phyloP scores from a whole-genome alignment of 2,113 vertebrate species.

The Acrocephalus arundinaceus region DNA sequence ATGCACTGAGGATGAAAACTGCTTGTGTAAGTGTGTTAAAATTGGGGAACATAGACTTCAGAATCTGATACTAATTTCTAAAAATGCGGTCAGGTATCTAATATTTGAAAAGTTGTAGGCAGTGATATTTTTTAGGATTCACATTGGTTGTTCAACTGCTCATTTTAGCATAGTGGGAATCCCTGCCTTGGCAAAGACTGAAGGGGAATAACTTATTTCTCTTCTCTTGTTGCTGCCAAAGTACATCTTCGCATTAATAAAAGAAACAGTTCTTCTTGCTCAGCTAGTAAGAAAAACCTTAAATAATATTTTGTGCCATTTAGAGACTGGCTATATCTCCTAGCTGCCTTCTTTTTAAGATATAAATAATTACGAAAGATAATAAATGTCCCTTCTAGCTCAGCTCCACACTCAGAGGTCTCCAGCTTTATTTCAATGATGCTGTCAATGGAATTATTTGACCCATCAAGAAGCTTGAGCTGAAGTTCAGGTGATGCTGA shows the following conservation, averaged over 20 bases:
- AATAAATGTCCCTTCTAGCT: background rate
- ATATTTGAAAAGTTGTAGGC: background rate
- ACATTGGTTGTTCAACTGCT: background rate
- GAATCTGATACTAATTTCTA: background rate
- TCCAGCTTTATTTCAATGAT: background rate
- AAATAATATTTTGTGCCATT: background rate
- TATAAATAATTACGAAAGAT: background rate
- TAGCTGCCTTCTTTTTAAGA: background rate
- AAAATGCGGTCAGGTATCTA: background rate
- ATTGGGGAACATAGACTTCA: background rate
- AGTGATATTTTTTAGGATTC: background rate
- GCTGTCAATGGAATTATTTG: background rate
- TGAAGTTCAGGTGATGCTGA: background rate
- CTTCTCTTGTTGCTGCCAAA: background rate
- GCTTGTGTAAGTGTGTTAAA: background rate
- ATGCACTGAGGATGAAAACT: background rate
- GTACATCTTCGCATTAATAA: background rate
- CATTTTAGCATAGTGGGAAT: background rate
- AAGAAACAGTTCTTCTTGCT: background rate
- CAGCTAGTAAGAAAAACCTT: background rate
- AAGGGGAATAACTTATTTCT: background rate
- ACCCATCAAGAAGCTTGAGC: background rate
- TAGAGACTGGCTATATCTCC: background rate
- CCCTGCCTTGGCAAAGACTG: background rate
- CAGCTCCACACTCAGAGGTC: background rate